Conservation (phyloP, 2,113 vertebrate genomes). For the Anser brachyrhynchus region DNA sequence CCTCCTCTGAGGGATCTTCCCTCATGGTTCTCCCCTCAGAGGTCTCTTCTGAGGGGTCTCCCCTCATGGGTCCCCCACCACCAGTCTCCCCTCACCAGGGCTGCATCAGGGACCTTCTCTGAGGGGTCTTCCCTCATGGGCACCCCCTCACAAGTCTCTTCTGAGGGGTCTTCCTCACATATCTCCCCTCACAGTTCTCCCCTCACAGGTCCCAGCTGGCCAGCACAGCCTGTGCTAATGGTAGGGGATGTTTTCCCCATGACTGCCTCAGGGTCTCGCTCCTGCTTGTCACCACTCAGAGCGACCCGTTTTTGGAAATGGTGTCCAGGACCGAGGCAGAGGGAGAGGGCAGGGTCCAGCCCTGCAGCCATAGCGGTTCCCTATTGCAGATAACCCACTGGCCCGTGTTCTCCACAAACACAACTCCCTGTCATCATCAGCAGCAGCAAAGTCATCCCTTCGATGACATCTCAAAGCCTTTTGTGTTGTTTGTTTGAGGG, state of each 20-base stretch:
- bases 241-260: fast-evolving
- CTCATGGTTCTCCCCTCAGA: background rate
- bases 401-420: background rate
- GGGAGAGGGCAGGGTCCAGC: fast-evolving
- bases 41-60: too few relatives aligned
- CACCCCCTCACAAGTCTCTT: too few relatives aligned
- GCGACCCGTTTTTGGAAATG: fast-evolving
- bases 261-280: background rate
- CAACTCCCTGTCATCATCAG: background rate
- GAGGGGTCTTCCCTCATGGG: background rate
- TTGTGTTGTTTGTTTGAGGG: background rate
- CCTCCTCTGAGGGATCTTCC: too few relatives aligned
- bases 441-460: background rate
- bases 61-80: background rate
- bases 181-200: too few relatives aligned
- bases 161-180: background rate
- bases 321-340: fast-evolving
- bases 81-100: too few relatives aligned
- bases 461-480: background rate
- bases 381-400: background rate
- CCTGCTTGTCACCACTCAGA: fast-evolving
- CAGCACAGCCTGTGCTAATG: background rate
- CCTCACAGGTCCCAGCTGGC: background rate
- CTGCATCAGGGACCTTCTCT: background rate
- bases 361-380: background rate